Evolutionary conservation across 2,113 vertebrate species (phyloP), one percentile per base, ranked within the genome.

Genomic region (Aegypius monachus): DNA sequence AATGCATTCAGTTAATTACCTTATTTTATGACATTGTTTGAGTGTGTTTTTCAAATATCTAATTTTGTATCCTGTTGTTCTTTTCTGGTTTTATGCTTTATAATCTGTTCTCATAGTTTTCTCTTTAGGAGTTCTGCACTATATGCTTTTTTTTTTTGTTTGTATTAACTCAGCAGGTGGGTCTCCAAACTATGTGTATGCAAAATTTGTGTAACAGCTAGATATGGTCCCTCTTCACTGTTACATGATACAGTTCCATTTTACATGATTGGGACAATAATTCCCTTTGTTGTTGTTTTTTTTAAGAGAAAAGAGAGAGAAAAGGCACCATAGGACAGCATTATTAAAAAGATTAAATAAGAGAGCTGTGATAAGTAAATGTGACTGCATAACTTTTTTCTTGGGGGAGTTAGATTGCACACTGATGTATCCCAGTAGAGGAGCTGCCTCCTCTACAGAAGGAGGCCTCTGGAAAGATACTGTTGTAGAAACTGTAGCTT

Each of bases 161-260:
- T 97, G 6, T 86, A 36, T 71, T 96, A 79, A 40, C 82, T 88
- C 78, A 94, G 94, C 45, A 96, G 71, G 95, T 93, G 31, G 56
- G 31, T 95, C 55, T 81, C 61, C 56, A 93, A 68, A 63, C 10
- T 91, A 88, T 52, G 53, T 43, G 59, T 78, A 79, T 55, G 31
- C 25, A 87, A 92, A 88, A 79, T 59, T 67, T 79, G 40, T 94
- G n/a, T 73, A 93, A 67, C 72, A 96, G 91, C 40, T 92, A 87
- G 89, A 84, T 79, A 31, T 68, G 34, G 29, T 67, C 32, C 45
- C 13, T 92, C 53, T 91, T 88, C 75, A 77, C 12, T 84, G 70
- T 58, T 95, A 40, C 26, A 26, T 52, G 27, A 43, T 48, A 70
- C 23, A 81, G 10, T 81, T 81, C 34, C 27, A 74, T 90, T 84